These are phyloP conservation scores for Odontophorus gujanensis DNA, from an alignment of 2,113 vertebrate species.

Conservation along the genomic window DNA sequence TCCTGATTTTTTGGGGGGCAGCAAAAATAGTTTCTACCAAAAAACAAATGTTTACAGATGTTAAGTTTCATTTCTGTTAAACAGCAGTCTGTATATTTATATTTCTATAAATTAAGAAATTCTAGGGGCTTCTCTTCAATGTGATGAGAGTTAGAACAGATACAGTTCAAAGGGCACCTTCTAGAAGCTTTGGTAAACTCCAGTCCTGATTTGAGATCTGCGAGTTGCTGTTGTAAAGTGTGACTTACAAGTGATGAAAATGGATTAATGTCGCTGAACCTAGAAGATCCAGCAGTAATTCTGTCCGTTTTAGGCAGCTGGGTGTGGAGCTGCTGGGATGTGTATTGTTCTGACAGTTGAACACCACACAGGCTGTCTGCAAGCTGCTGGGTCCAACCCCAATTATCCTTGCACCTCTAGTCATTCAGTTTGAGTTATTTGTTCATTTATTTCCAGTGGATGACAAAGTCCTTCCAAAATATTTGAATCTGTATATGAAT, in stretches of 20 bases:
- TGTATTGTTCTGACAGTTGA: not conserved
- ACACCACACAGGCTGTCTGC: not conserved
- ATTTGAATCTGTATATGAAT: not conserved
- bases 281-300: not conserved
- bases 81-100: not conserved
- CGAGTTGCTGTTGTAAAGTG: not conserved
- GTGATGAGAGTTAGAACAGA: not conserved
- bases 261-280: not conserved
- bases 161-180: not conserved
- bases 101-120: not conserved
- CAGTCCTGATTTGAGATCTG: not conserved
- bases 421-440: not conserved
- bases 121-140: not conserved
- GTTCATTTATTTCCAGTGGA: not conserved
- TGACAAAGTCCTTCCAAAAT: slow-evolving; percentile 2
- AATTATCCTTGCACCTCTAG: fast-evolving
- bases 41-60: not conserved
- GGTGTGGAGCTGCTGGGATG: not conserved
- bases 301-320: not conserved
- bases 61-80: too few species aligned
- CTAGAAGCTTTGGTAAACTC: not conserved
- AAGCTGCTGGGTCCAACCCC: not conserved
- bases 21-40: not conserved
- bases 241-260: slow-evolving; percentile 4
- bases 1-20: not conserved